Conservation (phyloP, 1,140 invertebrate genomes). For the Octopus sinensis region DNA sequence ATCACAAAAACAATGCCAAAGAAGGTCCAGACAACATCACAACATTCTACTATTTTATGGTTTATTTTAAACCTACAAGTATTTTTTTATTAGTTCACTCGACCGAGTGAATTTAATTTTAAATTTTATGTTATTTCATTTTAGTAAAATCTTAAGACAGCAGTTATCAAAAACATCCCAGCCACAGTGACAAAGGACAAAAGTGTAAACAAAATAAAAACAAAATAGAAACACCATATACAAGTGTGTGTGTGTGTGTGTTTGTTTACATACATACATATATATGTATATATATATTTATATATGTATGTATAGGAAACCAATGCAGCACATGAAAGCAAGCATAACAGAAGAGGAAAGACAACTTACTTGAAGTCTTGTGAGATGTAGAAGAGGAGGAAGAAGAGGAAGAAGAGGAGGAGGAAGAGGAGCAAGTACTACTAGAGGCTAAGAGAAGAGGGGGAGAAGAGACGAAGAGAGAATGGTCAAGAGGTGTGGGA, state of each 20-base stretch:
- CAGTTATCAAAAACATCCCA: too few relatives aligned
- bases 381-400: constrained; percentile 3
- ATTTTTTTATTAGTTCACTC: too few relatives aligned
- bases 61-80: too few relatives aligned
- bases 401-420: constrained; percentile 8
- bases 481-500: too few relatives aligned
- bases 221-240: constrained; percentile 4
- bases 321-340: background rate
- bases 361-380: constrained; percentile 13
- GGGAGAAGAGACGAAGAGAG: background rate
- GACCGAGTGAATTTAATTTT: too few relatives aligned
- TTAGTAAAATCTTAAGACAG: too few relatives aligned
- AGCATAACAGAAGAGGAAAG: background rate
- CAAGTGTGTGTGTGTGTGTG: background rate
- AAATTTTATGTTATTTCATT: too few relatives aligned
- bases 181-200: too few relatives aligned
- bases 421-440: background rate
- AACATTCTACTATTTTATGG: too few relatives aligned
- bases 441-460: background rate
- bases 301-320: background rate
- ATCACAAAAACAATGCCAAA: too few relatives aligned
- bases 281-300: background rate
- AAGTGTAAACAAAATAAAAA: background rate
- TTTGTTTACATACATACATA: background rate
- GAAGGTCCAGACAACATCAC: too few relatives aligned